Evolutionary conservation across 30 jellyfish, hydroid and myxozoan genomes (phyloP).

Genomic region (Catostylus mosaicus): DNA sequence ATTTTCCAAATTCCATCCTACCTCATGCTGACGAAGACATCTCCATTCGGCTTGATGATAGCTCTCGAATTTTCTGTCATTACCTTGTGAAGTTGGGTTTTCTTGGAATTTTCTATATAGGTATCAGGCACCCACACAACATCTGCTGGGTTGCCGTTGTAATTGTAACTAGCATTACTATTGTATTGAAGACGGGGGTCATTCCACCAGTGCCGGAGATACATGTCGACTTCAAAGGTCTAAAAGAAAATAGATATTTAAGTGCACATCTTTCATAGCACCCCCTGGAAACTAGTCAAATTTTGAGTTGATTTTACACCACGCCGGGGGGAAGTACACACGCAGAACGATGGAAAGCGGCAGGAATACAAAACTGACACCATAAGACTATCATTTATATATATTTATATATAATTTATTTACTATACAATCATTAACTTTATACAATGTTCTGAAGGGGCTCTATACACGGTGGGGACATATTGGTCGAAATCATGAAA

Average conservation of each 20-base stretch:
- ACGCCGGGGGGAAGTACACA: too few relatives aligned
- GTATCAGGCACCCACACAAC: conserved; percentile 75
- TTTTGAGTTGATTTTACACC: too few relatives aligned
- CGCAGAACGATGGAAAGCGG: too few relatives aligned
- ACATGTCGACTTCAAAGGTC: conserved; percentile 52
- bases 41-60: conserved; percentile 55
- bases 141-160: conserved; percentile 68
- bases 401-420: too few relatives aligned
- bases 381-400: too few relatives aligned
- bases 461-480: too few relatives aligned
- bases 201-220: conserved; percentile 77
- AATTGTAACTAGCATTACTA: conserved; percentile 15
- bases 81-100: conserved; percentile 20
- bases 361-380: too few relatives aligned
- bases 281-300: too few relatives aligned
- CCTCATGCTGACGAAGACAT: conserved; percentile 71
- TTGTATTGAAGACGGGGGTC: conserved; percentile 63
- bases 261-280: too few relatives aligned
- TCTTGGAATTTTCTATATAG: conserved; percentile 45
- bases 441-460: too few relatives aligned
- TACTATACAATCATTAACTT: too few relatives aligned
- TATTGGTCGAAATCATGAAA: too few relatives aligned
- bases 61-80: conserved; percentile 46
- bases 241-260: neutral
- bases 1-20: neutral